A percentile compares a stretch with the other conserved stretches of the same genome.
Conservation (phyloP, 1,140 invertebrate genomes). For the Drosophila nigromelanica region DNA sequence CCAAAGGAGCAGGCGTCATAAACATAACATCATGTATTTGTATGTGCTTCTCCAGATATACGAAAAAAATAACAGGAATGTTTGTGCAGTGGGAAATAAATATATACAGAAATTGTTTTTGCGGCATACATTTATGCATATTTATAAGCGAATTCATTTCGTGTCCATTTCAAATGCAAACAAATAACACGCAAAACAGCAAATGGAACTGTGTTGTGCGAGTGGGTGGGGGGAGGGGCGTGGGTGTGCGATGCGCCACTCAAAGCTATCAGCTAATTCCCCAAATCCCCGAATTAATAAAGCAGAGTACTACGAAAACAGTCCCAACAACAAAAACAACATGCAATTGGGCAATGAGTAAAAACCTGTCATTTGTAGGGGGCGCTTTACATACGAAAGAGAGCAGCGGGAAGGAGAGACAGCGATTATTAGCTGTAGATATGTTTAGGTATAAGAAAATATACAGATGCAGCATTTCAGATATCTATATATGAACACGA, state of each 20-base stretch:
- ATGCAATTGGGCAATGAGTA: constrained; percentile 61
- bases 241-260: constrained; percentile 2
- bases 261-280: constrained; percentile 72
- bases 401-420: background rate
- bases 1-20: constrained; percentile 58
- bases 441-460: constrained; percentile 3
- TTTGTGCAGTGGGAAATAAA: constrained; percentile 22
- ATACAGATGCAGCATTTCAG: constrained; percentile 39
- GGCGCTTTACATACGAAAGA: constrained; percentile 42
- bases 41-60: constrained; percentile 27
- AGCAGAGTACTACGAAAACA: constrained; percentile 62
- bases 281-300: constrained; percentile 82
- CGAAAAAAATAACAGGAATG: constrained; percentile 5
- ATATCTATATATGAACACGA: constrained; percentile 33
- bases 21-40: constrained; percentile 45
- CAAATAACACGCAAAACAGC: constrained; percentile 57
- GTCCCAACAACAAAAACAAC: constrained; percentile 24
- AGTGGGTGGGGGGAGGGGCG: background rate
- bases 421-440: constrained; percentile 43
- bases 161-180: constrained; percentile 79
- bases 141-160: constrained; percentile 73
- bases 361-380: constrained; percentile 24
- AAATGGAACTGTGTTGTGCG: constrained; percentile 2
- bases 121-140: constrained; percentile 74
- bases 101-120: constrained; percentile 44